These are phyloP conservation scores for Drepana falcataria DNA, from an alignment of 2,888 invertebrate species.

Conservation along the genomic window DNA sequence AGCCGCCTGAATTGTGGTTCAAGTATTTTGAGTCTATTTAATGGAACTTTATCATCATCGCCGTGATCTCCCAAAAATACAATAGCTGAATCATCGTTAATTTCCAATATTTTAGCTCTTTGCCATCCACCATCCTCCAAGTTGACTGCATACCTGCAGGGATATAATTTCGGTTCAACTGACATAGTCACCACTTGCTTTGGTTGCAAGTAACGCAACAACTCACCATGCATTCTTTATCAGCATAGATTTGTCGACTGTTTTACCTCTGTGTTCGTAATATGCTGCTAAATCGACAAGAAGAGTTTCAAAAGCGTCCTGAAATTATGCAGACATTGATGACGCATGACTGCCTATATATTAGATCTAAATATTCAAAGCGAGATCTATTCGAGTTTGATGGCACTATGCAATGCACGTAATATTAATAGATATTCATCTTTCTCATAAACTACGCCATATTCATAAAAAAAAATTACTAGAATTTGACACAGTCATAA, in stretches of 20 bases:
- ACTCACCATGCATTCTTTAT: conserved; percentile 67
- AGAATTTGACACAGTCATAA: no score
- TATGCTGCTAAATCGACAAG: conserved; percentile 71
- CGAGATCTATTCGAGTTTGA: no score
- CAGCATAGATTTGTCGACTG: conserved; percentile 63
- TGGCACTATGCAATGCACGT: no score
- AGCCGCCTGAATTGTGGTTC: conserved; percentile 81
- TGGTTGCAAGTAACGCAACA: neutral
- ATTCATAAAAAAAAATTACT: no score
- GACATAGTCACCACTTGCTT: neutral
- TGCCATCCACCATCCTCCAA: conserved; percentile 69
- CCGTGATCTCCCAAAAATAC: conserved; percentile 88
- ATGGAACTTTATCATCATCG: conserved; percentile 79
- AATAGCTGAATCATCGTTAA: conserved; percentile 64
- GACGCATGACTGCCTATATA: no score
- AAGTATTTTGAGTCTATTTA: conserved; percentile 78
- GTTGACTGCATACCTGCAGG: conserved; percentile 64
- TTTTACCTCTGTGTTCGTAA: conserved; percentile 59
- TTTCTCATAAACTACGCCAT: no score
- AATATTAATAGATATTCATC: no score
- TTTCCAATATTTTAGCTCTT: conserved; percentile 78
- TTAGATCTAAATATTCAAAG: no score
- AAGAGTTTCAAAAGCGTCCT: conserved; percentile 72
- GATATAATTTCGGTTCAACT: neutral
- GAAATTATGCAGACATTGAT: conserved; percentile 9